A percentile compares a stretch with the other conserved stretches of the same genome.
phyloP scores from a whole-genome alignment of 2,888 invertebrate species.

The Gisinianus flammeolus region DNA sequence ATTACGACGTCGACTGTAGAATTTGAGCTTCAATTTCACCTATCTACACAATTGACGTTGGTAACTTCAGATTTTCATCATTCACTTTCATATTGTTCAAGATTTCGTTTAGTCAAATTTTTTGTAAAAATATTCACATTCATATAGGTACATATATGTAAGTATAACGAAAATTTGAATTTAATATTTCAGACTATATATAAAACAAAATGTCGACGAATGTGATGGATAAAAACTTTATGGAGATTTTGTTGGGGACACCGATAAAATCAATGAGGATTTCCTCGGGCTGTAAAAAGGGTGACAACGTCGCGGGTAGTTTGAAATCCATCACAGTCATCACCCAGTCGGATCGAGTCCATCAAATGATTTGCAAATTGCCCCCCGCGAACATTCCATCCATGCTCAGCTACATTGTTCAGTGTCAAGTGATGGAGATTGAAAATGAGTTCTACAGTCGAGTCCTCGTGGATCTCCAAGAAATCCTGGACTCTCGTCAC shows the following conservation, averaged over 20 bases:
- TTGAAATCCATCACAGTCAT: conserved; percentile 19
- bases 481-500: conserved; percentile 14
- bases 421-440: conserved; percentile 10
- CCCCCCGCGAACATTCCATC: background rate
- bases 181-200: too few relatives aligned
- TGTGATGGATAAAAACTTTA: background rate
- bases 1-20: too few relatives aligned
- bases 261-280: conserved; percentile 22
- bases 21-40: too few relatives aligned
- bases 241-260: conserved; percentile 10
- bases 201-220: too few relatives aligned
- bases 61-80: too few relatives aligned
- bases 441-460: conserved; percentile 39
- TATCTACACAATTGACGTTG: too few relatives aligned
- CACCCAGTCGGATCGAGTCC: background rate
- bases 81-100: too few relatives aligned
- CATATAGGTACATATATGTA: too few relatives aligned
- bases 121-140: too few relatives aligned
- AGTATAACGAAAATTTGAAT: too few relatives aligned
- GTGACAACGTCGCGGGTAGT: conserved; percentile 38
- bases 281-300: conserved; percentile 40
- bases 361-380: conserved; percentile 39
- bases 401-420: background rate
- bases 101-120: too few relatives aligned
- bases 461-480: conserved; percentile 24